These are phyloP conservation scores for Xiphophorus hellerii DNA, from an alignment of 2,113 vertebrate genomes.

Conservation along the genomic window DNA sequence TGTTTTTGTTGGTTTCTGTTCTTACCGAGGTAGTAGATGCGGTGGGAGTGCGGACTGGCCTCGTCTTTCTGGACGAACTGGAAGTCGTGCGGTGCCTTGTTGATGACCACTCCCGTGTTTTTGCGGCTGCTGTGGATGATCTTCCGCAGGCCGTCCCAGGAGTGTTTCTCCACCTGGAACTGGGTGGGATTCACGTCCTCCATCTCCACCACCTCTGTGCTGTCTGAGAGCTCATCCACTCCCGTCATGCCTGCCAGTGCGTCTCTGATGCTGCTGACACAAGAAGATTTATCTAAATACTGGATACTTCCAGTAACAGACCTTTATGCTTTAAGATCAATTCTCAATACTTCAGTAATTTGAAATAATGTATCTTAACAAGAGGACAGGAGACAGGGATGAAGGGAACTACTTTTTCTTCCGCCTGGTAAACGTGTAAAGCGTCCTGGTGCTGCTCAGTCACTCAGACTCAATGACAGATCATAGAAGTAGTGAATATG, in stretches of 20 bases:
- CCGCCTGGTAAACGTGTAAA: too few relatives aligned
- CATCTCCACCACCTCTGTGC: conserved; percentile 84
- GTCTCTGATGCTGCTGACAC: conserved; percentile 49
- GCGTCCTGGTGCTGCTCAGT: too few relatives aligned
- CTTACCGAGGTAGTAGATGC: conserved; percentile 93
- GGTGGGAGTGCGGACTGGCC: conserved; percentile 88
- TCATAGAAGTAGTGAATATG: too few relatives aligned
- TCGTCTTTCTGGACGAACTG: conserved; percentile 92
- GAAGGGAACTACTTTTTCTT: too few relatives aligned
- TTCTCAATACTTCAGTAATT: too few relatives aligned
- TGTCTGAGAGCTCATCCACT: conserved; percentile 81
- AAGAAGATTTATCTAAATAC: not conserved
- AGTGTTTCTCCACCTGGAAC: conserved; percentile 92
- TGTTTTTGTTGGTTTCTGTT: too few relatives aligned
- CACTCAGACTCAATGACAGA: too few relatives aligned
- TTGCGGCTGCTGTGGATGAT: conserved; percentile 93
- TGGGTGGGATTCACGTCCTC: conserved; percentile 82
- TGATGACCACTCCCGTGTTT: conserved; percentile 88
- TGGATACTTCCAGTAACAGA: too few relatives aligned
- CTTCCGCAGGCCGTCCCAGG: conserved; percentile 90
- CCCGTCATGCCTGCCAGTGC: conserved; percentile 84
- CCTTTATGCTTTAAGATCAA: too few relatives aligned
- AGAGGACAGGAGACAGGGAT: too few relatives aligned
- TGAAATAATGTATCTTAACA: too few relatives aligned
- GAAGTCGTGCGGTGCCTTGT: conserved; percentile 95